These are phyloP conservation scores for Rhodinocichla rosea DNA, from an alignment of 2,113 vertebrate species.

Conservation along the genomic window DNA sequence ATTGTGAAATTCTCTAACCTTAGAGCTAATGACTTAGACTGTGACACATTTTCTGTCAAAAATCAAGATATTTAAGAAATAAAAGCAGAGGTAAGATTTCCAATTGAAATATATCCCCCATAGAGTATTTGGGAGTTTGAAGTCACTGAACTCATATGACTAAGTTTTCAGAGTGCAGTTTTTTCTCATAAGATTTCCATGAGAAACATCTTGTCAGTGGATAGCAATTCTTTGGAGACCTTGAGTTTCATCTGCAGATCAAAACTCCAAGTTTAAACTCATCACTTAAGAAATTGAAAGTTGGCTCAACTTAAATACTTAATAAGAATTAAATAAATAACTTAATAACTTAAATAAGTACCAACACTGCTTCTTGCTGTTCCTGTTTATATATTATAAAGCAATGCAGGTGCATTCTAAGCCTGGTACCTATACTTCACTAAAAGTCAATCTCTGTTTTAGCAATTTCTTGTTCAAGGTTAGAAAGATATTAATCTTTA, in stretches of 20 bases:
- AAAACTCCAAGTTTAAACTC: background rate
- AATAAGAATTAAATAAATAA: too few relatives aligned
- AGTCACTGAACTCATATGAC: background rate
- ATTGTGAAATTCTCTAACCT: background rate
- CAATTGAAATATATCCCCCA: accelerated
- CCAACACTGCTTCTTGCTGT: background rate
- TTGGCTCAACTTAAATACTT: background rate
- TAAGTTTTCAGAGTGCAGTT: background rate
- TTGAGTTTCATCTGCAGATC: background rate
- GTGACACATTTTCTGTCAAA: background rate
- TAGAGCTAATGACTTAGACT: background rate
- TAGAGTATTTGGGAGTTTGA: background rate
- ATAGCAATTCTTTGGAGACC: background rate
- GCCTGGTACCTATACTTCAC: background rate
- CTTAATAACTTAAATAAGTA: background rate
- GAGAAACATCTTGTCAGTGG: background rate
- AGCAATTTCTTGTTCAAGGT: background rate
- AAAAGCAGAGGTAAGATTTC: background rate
- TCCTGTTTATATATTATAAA: background rate
- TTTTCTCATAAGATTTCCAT: background rate
- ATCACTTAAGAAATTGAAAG: background rate
- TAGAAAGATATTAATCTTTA: background rate
- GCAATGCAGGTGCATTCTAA: background rate
- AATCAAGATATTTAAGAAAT: background rate
- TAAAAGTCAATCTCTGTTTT: background rate